Evolutionary conservation across 2,888 invertebrate genomes (phyloP).

Genomic region (Epinotia bilunana): DNA sequence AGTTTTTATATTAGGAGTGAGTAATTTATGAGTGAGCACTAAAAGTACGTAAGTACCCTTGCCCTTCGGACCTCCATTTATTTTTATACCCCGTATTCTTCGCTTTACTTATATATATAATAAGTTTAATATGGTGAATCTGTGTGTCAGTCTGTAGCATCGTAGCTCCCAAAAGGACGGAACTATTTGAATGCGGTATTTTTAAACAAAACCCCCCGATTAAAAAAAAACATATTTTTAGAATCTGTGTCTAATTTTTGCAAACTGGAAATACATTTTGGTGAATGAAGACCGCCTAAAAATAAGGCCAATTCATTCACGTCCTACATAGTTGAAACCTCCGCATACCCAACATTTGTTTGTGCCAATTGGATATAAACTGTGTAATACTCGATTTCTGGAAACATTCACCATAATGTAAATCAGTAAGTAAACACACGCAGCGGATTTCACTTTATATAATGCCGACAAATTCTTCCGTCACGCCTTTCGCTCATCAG

Average conservation of each 20-base stretch:
- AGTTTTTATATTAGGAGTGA: background rate
- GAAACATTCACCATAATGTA: background rate
- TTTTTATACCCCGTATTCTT: too few species aligned
- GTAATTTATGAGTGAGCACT: background rate
- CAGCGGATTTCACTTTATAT: slow-evolving; percentile 32
- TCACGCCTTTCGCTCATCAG: slow-evolving; percentile 59
- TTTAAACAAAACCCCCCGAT: too few species aligned
- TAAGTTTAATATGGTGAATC: too few species aligned
- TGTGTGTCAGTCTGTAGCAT: too few species aligned
- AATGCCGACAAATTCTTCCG: slow-evolving; percentile 46
- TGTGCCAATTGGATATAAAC: too few species aligned
- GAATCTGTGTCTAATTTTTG: background rate
- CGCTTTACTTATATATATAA: too few species aligned
- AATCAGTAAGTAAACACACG: slow-evolving; percentile 13
- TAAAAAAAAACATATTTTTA: too few species aligned
- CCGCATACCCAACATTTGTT: too few species aligned
- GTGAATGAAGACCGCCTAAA: background rate
- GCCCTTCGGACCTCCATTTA: too few species aligned
- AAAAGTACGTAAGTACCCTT: too few species aligned
- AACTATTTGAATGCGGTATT: too few species aligned
- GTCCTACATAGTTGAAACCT: background rate
- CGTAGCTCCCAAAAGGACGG: too few species aligned
- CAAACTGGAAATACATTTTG: background rate
- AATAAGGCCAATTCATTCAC: background rate
- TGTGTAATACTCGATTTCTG: background rate